Evolutionary conservation across 2,888 invertebrate genomes (phyloP), one percentile per base, ranked within the genome.

Genomic region (Antheraea assamensis): DNA sequence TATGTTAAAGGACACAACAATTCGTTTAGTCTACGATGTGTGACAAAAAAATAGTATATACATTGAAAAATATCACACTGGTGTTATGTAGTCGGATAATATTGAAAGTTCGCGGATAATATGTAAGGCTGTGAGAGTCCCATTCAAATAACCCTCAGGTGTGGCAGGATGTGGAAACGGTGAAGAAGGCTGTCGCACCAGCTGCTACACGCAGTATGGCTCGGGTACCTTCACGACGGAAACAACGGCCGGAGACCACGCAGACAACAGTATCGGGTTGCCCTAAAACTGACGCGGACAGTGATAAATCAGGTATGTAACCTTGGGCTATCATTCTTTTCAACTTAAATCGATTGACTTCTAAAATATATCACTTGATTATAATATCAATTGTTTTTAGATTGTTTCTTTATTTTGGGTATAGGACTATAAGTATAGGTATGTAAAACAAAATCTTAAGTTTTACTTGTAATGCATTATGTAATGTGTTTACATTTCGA

Each of bases 111-210:
- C 0, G 10, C 21, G 27, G 30, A 3, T 24, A 70, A 72, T 13
- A 42, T 42, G 42, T 42, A 42, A 42, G 42, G 15, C 70, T 49
- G 19, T 24, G 70, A 64, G 42, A 58, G 49, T 35, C 8, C 35
- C 10, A 68, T 68, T 68, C 0, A 68, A 68, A 35, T 35, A 68
- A 68, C 68, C n/a, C 68, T 70, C 75, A 89, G 87, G 89, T 98
- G 76, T 98, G 98, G 98, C 96, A 97, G 80, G 97, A 97, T 87
- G 95, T 96, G 72, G 96, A 97, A 75, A 95, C 96, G n/a, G 96
- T 96, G 80, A 93, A 95, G 74, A 96, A 96, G 81, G 96, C 96
- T 27, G 86, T 96, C 68, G 95, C 95, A 1, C 95, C 96, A 64
- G 94, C 96, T 1, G 95, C 95, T 19, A 87, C 94, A 1, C 89